Percentiles rank a stretch among this genome's conserved stretches.
phyloP scores from a whole-genome alignment of 2,888 invertebrate genomes.

The Lasioglossum figueresi region DNA sequence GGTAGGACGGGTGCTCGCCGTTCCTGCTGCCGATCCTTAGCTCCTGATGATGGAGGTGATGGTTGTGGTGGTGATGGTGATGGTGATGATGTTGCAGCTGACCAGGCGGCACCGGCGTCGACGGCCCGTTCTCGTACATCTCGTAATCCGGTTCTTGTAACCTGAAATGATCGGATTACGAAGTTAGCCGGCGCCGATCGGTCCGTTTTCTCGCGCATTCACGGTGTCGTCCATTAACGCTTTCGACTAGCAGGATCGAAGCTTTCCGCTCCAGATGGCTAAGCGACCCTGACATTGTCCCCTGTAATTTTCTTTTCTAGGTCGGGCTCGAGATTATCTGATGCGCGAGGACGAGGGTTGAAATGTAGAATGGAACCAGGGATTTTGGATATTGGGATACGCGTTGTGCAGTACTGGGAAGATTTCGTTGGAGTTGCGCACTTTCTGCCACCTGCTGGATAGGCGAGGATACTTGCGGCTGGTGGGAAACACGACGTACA shows the following conservation, averaged over 20 bases:
- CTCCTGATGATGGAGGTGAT: constrained; percentile 76
- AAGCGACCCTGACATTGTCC: background rate
- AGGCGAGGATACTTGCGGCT: background rate
- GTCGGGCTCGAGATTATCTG: background rate
- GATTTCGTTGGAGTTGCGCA: background rate
- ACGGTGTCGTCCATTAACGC: background rate
- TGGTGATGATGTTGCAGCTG: constrained; percentile 73
- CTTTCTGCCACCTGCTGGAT: background rate
- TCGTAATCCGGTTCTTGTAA: constrained; percentile 83
- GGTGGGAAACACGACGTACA: too few relatives aligned
- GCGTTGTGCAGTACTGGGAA: too few relatives aligned
- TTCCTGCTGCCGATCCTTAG: constrained; percentile 71
- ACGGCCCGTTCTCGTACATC: constrained; percentile 83
- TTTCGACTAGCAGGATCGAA: background rate
- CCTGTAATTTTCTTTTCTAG: background rate
- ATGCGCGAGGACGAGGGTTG: background rate
- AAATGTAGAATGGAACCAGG: background rate
- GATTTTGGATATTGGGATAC: background rate
- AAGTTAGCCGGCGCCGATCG: constrained; percentile 9
- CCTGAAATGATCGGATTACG: constrained; percentile 69
- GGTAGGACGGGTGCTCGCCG: constrained; percentile 86
- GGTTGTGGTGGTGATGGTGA: constrained; percentile 75
- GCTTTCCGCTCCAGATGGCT: background rate
- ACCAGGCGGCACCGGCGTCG: constrained; percentile 75
- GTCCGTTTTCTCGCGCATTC: background rate